These are phyloP conservation scores for Peromyscus melanophrys DNA, from an alignment of 2,797 vertebrate genomes.

Conservation along the genomic window DNA sequence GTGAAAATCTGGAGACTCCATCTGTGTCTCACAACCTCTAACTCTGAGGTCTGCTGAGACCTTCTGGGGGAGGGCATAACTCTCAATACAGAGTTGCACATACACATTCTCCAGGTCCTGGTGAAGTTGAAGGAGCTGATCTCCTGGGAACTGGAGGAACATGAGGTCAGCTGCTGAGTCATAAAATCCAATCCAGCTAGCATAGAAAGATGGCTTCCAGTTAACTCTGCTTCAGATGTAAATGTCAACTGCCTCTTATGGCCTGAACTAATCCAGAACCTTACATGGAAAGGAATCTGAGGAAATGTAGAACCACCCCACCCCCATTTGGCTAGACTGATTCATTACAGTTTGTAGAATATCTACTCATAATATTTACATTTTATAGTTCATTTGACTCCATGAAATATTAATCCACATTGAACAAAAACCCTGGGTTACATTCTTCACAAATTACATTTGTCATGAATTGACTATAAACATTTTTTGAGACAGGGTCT, in stretches of 20 bases:
- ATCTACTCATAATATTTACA: constrained; percentile 68
- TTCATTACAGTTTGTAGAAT: constrained; percentile 45
- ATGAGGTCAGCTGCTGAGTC: fast-evolving
- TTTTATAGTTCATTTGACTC: background rate
- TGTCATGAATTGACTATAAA: constrained; percentile 57
- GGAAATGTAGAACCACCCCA: background rate
- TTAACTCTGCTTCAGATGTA: background rate
- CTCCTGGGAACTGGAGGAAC: background rate
- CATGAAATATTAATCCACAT: constrained; percentile 23
- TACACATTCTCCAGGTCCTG: background rate
- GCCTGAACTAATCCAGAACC: background rate
- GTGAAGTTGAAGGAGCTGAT: background rate
- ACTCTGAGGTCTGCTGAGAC: fast-evolving
- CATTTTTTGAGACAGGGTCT: background rate
- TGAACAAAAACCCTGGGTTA: background rate
- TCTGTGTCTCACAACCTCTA: background rate
- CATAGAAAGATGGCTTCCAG: background rate
- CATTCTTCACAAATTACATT: constrained; percentile 49
- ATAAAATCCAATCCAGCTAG: background rate
- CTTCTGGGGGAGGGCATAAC: background rate
- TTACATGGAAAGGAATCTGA: constrained; percentile 64
- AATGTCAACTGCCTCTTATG: background rate
- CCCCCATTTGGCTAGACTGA: background rate
- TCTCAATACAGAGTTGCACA: fast-evolving
- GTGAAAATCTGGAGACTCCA: too few relatives aligned